phyloP scores from a whole-genome alignment of 2,797 vertebrate genomes.

The Dendrocincla tyrannina region DNA sequence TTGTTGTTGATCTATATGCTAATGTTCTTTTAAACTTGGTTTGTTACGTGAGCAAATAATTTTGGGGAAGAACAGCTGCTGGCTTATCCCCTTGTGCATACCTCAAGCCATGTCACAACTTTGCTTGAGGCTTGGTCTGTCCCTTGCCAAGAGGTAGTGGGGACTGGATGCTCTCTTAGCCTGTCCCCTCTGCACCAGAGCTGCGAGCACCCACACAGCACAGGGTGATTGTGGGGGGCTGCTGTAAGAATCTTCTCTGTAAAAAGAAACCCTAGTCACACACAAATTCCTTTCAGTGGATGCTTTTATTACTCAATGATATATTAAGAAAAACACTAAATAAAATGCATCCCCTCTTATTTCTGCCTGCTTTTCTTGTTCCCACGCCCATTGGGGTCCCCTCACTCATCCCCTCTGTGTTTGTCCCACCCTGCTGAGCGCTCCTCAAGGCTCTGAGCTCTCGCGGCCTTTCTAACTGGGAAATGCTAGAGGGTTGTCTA shows the following conservation, averaged over 20 bases:
- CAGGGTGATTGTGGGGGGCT: accelerated
- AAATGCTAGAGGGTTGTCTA: not conserved
- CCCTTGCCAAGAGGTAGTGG: accelerated
- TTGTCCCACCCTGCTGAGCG: accelerated
- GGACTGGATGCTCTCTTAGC: accelerated
- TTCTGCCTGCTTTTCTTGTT: not conserved
- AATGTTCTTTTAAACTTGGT: not conserved
- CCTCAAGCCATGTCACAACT: not conserved
- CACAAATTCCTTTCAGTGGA: not conserved
- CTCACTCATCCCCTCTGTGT: accelerated
- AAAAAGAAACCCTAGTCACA: accelerated
- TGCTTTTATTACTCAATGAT: not conserved
- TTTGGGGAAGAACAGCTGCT: not conserved
- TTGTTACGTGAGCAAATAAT: not conserved
- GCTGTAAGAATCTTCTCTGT: accelerated
- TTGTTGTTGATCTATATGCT: not conserved
- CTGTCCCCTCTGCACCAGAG: not conserved
- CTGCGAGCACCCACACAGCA: accelerated
- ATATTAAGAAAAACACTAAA: not conserved
- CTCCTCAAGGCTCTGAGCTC: not conserved
- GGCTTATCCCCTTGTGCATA: accelerated
- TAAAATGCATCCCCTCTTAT: not conserved
- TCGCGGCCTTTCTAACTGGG: not conserved
- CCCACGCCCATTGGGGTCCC: accelerated
- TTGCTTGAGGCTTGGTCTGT: not conserved